Base-by-base conservation (phyloP, 2,888 invertebrate species). In the Unio pictorum region DNA sequence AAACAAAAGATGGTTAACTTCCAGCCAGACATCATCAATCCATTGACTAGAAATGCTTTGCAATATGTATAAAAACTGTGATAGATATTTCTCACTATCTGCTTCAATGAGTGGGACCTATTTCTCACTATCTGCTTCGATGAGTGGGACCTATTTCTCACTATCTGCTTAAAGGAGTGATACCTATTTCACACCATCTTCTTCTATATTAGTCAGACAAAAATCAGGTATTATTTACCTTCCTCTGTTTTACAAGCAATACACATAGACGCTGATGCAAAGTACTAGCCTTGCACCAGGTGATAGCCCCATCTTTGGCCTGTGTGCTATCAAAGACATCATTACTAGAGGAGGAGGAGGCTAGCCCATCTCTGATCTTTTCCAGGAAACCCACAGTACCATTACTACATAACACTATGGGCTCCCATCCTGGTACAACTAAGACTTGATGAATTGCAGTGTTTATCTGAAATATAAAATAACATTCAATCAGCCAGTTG, bases 371-470 rank as follows among this genome's bases (percentile, higher is more conserved):
- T 64, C 80, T 81, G 55, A 80, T 70, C 55, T 67, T 63, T n/a
- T 68, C 63, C 15, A 82, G 63, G 61, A 76, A 78, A 56, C 71
- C 73, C 7, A 82, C 76, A 54, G 61, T 61, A 11, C 82, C 82
- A 79, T 80, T 79, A 11, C 65, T 62, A 71, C 71, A 82, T 26
- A 82, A 66, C 23, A 78, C 64, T 17, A 81, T 64, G 17, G 79
- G 71, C 15, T 75, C 74, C 57, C 56, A 67, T 15, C 68, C 75
- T 61, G 69, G 65, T n/a, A 71, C 58, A 18, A 71, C 62, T 55
- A 81, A 61, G 15, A 77, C 70, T 26, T 68, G 62, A 57, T 80
- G 72, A 18, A 82, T 69, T 30, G 65, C 68, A 45, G 68, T 64
- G 17, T 66, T 66, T 26, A 72, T 68, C 82, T 82, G 73, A 63